Evolutionary conservation across 2,888 invertebrate genomes (phyloP).

Genomic region (Drosophila heteroneura): DNA sequence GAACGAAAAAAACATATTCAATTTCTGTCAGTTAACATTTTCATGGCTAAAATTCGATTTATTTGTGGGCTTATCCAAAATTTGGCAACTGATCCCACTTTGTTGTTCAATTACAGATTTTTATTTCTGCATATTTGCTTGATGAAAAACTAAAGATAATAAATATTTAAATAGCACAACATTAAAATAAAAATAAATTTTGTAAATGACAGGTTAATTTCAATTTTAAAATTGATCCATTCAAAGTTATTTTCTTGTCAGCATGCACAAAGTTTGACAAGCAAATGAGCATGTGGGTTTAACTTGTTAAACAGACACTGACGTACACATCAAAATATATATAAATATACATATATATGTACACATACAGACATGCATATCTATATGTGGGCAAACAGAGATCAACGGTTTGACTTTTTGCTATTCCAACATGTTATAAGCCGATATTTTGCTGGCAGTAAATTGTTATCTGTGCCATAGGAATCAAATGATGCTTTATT

Average conservation of each 20-base stretch:
- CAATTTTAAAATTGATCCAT: neutral
- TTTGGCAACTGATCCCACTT: neutral
- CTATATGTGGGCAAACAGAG: neutral
- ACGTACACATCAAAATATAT: neutral
- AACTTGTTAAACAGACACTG: neutral
- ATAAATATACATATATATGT: neutral
- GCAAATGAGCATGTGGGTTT: neutral
- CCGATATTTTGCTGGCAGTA: neutral
- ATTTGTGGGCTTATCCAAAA: neutral
- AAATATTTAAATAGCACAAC: neutral
- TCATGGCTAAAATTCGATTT: accelerated
- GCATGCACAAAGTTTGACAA: neutral
- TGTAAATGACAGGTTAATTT: conserved; percentile 1
- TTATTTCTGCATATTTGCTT: neutral
- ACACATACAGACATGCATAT: neutral
- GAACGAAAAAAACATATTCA: too few relatives aligned
- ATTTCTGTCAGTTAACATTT: neutral
- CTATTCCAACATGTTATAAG: neutral
- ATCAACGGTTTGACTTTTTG: neutral
- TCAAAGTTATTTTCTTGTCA: neutral
- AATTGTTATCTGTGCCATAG: neutral
- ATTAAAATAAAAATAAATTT: neutral
- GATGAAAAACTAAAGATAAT: neutral
- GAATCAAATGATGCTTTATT: neutral
- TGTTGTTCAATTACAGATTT: neutral